phyloP scores from a whole-genome alignment of 2,888 invertebrate species.

The Agrotis ipsilon region DNA sequence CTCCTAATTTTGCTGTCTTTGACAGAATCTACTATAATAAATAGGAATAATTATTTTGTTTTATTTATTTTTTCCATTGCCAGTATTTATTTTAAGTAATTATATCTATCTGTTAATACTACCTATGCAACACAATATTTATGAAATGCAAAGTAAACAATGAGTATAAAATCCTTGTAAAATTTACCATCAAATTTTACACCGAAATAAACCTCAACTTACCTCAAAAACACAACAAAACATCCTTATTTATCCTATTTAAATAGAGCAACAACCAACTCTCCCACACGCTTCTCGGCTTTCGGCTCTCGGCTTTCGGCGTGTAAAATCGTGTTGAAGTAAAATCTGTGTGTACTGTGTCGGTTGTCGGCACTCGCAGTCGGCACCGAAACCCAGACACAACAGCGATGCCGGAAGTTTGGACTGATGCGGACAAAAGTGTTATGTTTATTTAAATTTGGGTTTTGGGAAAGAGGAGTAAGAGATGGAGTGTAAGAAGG shows the following conservation, averaged over 20 bases:
- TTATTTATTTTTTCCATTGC: no score
- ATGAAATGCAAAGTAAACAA: no score
- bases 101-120: no score
- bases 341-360: conserved; percentile 50
- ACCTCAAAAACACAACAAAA: background rate
- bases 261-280: conserved; percentile 43
- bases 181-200: background rate
- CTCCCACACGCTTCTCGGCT: conserved; percentile 23
- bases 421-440: conserved; percentile 44
- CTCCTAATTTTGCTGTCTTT: no score
- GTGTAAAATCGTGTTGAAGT: conserved; percentile 33
- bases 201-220: conserved; percentile 2
- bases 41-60: no score
- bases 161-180: background rate
- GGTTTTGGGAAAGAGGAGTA: background rate
- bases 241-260: conserved; percentile 28
- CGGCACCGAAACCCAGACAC: conserved; percentile 61
- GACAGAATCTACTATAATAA: no score
- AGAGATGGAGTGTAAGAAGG: background rate
- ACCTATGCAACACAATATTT: no score
- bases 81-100: no score
- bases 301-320: conserved; percentile 44
- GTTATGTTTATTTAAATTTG: conserved; percentile 4
- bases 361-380: conserved; percentile 31
- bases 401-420: conserved; percentile 57